Evolutionary conservation across 2,113 vertebrate species (phyloP).

Genomic region (Esox niger): DNA sequence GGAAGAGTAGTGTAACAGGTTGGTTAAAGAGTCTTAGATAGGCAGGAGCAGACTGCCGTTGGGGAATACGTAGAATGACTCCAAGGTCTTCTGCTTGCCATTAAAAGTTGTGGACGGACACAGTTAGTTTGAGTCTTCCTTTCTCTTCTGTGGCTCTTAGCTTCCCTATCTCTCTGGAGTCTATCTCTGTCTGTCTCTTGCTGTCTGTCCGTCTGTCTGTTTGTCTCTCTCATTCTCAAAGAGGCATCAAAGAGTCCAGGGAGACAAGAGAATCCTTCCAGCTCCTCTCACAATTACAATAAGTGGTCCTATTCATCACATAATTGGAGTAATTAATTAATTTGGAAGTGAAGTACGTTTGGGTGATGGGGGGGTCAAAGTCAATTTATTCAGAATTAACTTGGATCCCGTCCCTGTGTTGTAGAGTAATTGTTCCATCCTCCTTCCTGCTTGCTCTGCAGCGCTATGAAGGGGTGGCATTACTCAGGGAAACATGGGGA

Average conservation of each 20-base stretch:
- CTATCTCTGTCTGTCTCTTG: neutral
- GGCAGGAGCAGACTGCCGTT: neutral
- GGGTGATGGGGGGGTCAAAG: conserved; percentile 36
- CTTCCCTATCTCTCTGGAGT: no score
- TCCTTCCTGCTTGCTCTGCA: neutral
- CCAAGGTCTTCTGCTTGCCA: conserved; percentile 20
- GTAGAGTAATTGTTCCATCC: conserved; percentile 23
- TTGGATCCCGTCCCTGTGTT: conserved; percentile 37
- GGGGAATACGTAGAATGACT: conserved; percentile 15
- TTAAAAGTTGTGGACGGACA: conserved; percentile 14
- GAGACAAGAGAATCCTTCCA: conserved; percentile 23
- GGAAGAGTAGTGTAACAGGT: conserved; percentile 24
- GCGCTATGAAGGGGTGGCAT: neutral
- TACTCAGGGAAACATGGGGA: neutral
- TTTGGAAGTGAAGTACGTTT: conserved; percentile 25
- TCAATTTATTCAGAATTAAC: conserved; percentile 51
- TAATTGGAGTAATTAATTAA: conserved; percentile 60
- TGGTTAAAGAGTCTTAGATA: conserved; percentile 20
- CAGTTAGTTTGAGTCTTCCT: conserved; percentile 4
- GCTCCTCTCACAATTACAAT: conserved; percentile 48
- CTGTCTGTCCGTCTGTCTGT: neutral
- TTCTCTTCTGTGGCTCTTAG: neutral
- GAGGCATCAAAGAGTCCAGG: conserved; percentile 21
- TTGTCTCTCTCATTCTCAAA: conserved; percentile 9
- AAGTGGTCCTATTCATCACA: conserved; percentile 58